A percentile compares a stretch with the other conserved stretches of the same genome.
These are phyloP conservation scores for Chaetorhynchus papuensis DNA, from an alignment of 2,113 vertebrate genomes.

Conservation along the genomic window DNA sequence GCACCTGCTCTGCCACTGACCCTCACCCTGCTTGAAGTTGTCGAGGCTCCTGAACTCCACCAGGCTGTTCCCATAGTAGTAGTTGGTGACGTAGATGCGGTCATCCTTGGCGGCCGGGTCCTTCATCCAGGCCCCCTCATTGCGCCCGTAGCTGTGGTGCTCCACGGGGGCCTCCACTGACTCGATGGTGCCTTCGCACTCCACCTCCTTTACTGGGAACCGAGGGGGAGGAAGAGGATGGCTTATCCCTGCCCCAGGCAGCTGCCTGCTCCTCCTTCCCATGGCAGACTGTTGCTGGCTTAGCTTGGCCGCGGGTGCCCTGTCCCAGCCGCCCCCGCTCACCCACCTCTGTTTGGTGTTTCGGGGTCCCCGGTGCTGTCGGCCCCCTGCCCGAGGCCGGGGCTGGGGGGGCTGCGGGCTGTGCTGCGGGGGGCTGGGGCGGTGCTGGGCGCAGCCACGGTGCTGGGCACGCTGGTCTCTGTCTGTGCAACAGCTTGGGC, in stretches of 20 bases:
- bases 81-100: conserved; percentile 95
- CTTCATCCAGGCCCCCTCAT: conserved; percentile 98
- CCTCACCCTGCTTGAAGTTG: conserved; percentile 93
- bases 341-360: conserved; percentile 57
- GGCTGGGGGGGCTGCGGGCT: not conserved
- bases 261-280: not conserved
- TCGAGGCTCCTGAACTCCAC: conserved; percentile 96
- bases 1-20: rapidly evolving
- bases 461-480: not conserved
- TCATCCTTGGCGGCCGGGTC: conserved; percentile 87
- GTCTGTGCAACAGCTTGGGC: not conserved
- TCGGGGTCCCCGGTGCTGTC: not conserved
- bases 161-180: conserved; percentile 83
- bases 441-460: conserved; percentile 5
- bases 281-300: not conserved
- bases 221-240: not conserved
- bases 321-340: not conserved
- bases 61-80: conserved; percentile 95
- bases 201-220: conserved; percentile 77
- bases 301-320: not conserved
- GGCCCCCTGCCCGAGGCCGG: not conserved
- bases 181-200: conserved; percentile 88
- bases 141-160: conserved; percentile 94
- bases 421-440: not conserved
- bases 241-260: not conserved